phyloP scores from a whole-genome alignment of 2,888 invertebrate genomes.

The Shargacucullia verbasci region DNA sequence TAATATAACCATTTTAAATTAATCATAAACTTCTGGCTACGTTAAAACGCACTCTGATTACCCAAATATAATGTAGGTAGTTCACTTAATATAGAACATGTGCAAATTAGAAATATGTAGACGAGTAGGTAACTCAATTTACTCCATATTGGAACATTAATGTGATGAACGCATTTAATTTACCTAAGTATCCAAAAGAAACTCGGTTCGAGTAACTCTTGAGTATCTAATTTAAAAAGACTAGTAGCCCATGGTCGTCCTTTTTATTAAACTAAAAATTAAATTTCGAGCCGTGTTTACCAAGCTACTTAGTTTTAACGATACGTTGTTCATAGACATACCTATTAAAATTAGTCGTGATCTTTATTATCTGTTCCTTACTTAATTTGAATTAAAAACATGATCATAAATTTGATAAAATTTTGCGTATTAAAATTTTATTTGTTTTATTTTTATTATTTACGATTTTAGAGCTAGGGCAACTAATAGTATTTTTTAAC shows the following conservation, averaged over 20 bases:
- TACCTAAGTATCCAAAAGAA: conserved; percentile 45
- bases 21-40: conserved; percentile 5
- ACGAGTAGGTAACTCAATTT: conserved; percentile 30
- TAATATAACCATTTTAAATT: conserved; percentile 15
- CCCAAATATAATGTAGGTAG: too few relatives aligned
- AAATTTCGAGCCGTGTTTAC: conserved; percentile 47
- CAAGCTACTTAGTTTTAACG: conserved; percentile 54
- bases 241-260: conserved; percentile 51
- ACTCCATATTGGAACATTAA: conserved; percentile 30
- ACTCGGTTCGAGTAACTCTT: conserved; percentile 43
- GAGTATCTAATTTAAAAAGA: conserved; percentile 56
- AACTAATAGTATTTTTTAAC: not conserved
- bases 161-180: conserved; percentile 43
- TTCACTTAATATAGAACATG: conserved; percentile 23
- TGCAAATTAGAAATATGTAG: conserved; percentile 36
- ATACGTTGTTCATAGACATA: conserved; percentile 20
- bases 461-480: not conserved
- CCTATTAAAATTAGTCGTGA: conserved; percentile 8
- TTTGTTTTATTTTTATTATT: too few relatives aligned
- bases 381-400: too few relatives aligned
- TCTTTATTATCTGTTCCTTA: not conserved
- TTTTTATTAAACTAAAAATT: conserved; percentile 53
- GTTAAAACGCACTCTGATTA: conserved; percentile 16
- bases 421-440: not conserved
- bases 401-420: too few relatives aligned